A percentile compares a stretch with the other conserved stretches of the same genome.
Evolutionary conservation across 2,888 invertebrate genomes (phyloP).

Genomic region (Rhopalosiphum nymphaeae): DNA sequence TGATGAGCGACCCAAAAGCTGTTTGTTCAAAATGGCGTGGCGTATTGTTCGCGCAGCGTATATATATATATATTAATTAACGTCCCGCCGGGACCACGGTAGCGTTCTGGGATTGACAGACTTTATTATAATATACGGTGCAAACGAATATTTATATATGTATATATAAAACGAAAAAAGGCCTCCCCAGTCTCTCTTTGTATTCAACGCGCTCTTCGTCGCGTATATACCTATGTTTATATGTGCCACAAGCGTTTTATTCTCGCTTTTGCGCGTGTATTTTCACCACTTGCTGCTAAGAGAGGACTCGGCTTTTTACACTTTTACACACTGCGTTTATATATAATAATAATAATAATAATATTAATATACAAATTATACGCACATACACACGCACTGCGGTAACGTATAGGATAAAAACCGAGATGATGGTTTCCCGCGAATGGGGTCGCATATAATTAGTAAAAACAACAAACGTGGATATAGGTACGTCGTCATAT

Average conservation of each 20-base stretch:
- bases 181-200: not conserved
- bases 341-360: not conserved
- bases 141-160: not conserved
- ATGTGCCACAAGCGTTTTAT: not conserved
- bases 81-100: not conserved
- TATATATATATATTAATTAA: slow-evolving; percentile 2
- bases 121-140: not conserved
- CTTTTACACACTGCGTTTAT: not conserved
- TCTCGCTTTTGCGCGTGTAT: not conserved
- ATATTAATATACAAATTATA: not conserved
- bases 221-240: not conserved
- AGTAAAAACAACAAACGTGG: not conserved
- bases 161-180: not conserved
- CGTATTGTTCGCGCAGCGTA: not conserved
- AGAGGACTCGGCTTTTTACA: not conserved
- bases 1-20: not conserved
- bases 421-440: not conserved
- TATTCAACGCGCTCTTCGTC: slow-evolving; percentile 1
- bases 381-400: not conserved
- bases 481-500: not conserved
- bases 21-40: not conserved
- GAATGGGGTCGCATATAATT: not conserved
- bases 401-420: not conserved
- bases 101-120: slow-evolving; percentile 4
- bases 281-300: not conserved